Evolutionary conservation across 2,888 invertebrate genomes (phyloP).

Genomic region (Stenolophus ochropezus): DNA sequence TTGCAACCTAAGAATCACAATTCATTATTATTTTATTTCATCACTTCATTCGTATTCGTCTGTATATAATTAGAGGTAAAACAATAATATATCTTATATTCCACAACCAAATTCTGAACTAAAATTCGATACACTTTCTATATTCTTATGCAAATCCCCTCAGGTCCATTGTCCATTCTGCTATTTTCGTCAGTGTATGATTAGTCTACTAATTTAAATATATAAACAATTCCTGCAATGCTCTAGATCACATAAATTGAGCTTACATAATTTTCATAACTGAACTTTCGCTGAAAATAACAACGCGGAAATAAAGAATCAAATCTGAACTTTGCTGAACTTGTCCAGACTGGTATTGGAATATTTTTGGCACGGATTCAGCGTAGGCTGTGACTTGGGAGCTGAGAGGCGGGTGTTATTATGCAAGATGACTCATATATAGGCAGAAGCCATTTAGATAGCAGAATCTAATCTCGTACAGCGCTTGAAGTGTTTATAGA

Average conservation of each 20-base stretch:
- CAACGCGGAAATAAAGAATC: neutral
- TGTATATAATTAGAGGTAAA: too few relatives aligned
- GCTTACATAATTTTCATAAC: neutral
- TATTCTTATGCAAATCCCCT: neutral
- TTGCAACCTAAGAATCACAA: too few relatives aligned
- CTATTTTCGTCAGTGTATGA: conserved; percentile 24
- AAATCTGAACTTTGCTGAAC: neutral
- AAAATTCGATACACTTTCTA: neutral
- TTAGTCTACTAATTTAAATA: conserved; percentile 18
- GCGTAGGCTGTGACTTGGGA: neutral
- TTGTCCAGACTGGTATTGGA: neutral
- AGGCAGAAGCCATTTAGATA: neutral
- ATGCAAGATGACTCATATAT: neutral
- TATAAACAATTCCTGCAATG: conserved; percentile 19
- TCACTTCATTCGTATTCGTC: too few relatives aligned
- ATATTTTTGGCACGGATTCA: neutral
- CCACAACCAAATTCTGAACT: neutral
- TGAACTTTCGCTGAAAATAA: neutral
- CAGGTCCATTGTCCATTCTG: neutral
- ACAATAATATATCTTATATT: too few relatives aligned
- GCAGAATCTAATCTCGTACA: neutral
- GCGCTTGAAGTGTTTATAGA: neutral
- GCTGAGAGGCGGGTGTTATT: neutral
- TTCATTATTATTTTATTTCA: too few relatives aligned
- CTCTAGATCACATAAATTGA: conserved; percentile 20